phyloP scores from a whole-genome alignment of 2,113 vertebrate species.

The Haliaeetus leucogaster region DNA sequence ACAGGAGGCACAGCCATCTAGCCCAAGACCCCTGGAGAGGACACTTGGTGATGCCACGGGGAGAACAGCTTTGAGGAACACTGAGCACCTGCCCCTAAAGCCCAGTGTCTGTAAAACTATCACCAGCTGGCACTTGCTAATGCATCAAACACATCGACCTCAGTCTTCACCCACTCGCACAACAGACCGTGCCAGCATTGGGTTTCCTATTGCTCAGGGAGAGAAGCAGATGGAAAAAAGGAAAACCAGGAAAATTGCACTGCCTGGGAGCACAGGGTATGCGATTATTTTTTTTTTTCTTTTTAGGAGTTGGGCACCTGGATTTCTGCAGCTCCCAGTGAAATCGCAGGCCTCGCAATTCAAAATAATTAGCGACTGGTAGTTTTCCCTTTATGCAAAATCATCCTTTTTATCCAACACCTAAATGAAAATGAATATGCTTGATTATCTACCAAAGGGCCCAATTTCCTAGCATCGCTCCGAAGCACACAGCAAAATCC shows the following conservation, averaged over 20 bases:
- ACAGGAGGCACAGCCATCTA: neutral
- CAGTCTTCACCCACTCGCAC: neutral
- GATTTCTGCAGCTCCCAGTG: conserved; percentile 62
- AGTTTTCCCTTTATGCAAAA: conserved; percentile 65
- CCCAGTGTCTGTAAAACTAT: neutral
- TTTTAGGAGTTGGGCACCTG: conserved; percentile 43
- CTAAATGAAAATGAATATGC: conserved; percentile 68
- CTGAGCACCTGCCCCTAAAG: neutral
- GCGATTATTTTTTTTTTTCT: neutral
- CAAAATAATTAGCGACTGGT: conserved; percentile 58
- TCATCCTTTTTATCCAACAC: conserved; percentile 66
- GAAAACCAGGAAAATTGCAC: neutral
- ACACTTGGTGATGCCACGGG: neutral
- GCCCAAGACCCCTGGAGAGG: neutral
- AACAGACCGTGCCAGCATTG: rapidly evolving
- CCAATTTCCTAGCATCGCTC: conserved; percentile 34
- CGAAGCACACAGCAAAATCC: neutral
- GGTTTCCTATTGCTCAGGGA: neutral
- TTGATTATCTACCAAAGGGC: conserved; percentile 63
- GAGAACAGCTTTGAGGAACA: neutral
- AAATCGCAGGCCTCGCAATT: conserved; percentile 53
- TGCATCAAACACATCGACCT: neutral
- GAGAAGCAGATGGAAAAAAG: conserved; percentile 18
- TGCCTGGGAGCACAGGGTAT: neutral
- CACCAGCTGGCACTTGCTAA: neutral